These are phyloP conservation scores for Sebastes fasciatus DNA, from an alignment of 2,113 vertebrate species.

Conservation along the genomic window DNA sequence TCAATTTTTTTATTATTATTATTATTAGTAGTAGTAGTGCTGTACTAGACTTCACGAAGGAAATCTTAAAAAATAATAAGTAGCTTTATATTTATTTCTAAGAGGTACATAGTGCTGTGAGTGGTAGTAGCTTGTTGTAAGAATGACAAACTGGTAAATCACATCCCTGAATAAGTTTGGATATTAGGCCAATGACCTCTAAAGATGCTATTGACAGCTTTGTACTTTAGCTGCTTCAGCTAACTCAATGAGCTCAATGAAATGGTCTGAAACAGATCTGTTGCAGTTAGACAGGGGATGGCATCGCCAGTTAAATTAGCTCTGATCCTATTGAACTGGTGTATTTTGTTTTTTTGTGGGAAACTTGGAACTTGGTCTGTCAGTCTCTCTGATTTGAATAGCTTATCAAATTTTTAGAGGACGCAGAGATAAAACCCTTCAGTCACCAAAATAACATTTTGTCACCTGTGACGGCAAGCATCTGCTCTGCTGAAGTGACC, in stretches of 20 bases:
- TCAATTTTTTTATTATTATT: too few species aligned
- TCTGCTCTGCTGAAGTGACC: constrained; percentile 24
- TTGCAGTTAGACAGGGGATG: too few species aligned
- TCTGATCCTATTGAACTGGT: too few species aligned
- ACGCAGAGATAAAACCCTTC: not conserved
- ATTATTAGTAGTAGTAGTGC: too few species aligned
- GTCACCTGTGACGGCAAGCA: constrained; percentile 4
- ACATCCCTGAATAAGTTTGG: too few species aligned
- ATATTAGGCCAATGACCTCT: not conserved
- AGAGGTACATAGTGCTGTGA: not conserved
- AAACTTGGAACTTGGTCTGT: not conserved
- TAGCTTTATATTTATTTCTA: too few species aligned
- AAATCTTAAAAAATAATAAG: too few species aligned
- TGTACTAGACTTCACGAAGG: too few species aligned
- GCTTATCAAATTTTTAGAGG: not conserved
- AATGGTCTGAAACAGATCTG: too few species aligned
- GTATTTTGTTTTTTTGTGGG: not conserved
- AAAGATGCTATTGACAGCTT: not conserved
- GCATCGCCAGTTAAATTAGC: too few species aligned
- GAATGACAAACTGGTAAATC: too few species aligned
- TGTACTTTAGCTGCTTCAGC: not conserved
- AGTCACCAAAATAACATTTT: constrained; percentile 18
- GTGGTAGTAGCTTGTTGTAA: not conserved
- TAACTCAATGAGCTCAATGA: too few species aligned
- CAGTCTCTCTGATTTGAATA: not conserved